Evolutionary conservation across 2,797 vertebrate genomes (phyloP).

Genomic region (Crypturellus tataupa): DNA sequence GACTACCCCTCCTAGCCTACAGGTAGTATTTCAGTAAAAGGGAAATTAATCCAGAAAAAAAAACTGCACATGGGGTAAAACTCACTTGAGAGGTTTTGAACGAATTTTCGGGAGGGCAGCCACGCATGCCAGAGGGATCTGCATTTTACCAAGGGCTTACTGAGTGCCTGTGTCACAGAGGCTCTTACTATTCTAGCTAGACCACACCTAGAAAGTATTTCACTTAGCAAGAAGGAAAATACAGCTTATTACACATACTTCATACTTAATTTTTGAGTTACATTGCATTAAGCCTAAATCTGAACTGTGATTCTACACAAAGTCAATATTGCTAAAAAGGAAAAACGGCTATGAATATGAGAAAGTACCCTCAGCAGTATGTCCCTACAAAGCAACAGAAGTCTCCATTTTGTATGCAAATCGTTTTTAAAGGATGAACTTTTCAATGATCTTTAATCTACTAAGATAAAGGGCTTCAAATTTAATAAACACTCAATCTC

Average conservation of each 20-base stretch:
- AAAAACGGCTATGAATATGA: not conserved
- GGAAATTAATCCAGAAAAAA: not conserved
- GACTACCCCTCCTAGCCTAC: not conserved
- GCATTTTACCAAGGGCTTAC: not conserved
- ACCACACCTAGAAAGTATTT: not conserved
- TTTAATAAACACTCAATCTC: not conserved
- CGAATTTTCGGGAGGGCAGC: not conserved
- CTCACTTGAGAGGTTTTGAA: not conserved
- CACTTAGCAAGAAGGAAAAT: not conserved
- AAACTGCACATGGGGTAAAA: not conserved
- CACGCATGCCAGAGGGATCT: not conserved
- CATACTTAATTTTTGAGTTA: not conserved
- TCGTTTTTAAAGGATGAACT: not conserved
- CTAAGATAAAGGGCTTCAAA: not conserved
- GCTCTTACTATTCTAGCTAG: not conserved
- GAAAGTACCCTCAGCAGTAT: not conserved
- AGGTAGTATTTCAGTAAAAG: not conserved
- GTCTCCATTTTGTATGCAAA: not conserved
- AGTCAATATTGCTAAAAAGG: not conserved
- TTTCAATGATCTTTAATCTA: not conserved
- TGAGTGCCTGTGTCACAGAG: not conserved
- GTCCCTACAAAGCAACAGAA: not conserved
- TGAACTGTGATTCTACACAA: not conserved
- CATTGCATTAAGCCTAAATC: not conserved
- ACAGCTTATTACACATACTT: accelerated